phyloP scores from a whole-genome alignment of 2,113 vertebrate genomes.

The Ptilonorhynchus violaceus region DNA sequence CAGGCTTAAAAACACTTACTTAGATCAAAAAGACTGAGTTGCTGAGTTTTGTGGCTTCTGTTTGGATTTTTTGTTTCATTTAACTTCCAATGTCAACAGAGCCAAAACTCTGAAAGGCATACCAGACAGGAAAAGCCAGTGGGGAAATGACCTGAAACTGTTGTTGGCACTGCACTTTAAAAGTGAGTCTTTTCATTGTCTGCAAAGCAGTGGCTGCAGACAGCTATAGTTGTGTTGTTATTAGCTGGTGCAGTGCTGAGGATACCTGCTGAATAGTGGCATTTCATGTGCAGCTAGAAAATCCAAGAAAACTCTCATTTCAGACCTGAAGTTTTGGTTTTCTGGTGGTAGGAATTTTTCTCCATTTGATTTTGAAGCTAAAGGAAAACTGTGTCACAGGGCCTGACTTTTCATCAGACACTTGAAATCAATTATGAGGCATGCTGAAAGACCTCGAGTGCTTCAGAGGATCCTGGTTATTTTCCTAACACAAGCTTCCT shows the following conservation, averaged over 20 bases:
- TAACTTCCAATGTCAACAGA: slow-evolving; percentile 17
- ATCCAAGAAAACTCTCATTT: background rate
- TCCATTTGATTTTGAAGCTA: background rate
- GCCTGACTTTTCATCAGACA: background rate
- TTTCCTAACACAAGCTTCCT: background rate
- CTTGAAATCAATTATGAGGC: background rate
- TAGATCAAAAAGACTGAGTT: background rate
- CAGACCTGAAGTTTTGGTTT: background rate
- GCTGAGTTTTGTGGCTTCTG: slow-evolving; percentile 14
- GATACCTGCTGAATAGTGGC: background rate
- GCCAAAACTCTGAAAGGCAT: background rate
- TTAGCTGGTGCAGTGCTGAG: background rate
- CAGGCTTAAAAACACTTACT: slow-evolving; percentile 13
- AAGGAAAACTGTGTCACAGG: background rate
- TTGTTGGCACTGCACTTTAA: background rate
- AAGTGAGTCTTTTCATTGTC: background rate
- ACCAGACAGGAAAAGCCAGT: slow-evolving; percentile 3
- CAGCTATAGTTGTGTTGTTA: background rate
- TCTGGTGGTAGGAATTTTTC: background rate
- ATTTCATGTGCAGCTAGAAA: background rate
- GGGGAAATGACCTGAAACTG: slow-evolving; percentile 21
- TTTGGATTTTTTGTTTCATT: slow-evolving; percentile 29
- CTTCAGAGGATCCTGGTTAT: slow-evolving; percentile 6
- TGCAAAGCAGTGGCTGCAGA: background rate
- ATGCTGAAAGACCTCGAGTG: background rate